Percentiles rank a stretch among this genome's conserved stretches.
Evolutionary conservation across 2,888 invertebrate genomes (phyloP).

Genomic region (Stenurella melanura): DNA sequence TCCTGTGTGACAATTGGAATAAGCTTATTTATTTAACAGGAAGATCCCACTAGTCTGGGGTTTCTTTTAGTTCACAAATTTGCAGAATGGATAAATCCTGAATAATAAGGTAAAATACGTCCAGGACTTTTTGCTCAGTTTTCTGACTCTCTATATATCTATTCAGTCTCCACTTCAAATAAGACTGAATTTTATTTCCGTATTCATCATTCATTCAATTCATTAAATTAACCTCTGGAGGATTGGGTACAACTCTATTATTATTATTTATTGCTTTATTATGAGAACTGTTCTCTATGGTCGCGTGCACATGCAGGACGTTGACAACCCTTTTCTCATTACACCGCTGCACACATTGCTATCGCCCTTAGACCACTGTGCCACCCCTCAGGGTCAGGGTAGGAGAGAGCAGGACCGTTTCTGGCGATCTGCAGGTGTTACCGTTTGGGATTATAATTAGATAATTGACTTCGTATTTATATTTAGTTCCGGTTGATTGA

Average conservation of each 20-base stretch:
- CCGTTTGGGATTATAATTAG: no score
- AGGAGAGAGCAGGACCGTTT: conserved; percentile 20
- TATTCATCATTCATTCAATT: conserved; percentile 20
- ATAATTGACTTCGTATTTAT: no score
- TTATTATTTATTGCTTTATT: conserved; percentile 52
- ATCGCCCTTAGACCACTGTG: conserved; percentile 29
- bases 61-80: conserved; percentile 9
- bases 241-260: conserved; percentile 40
- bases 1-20: not conserved
- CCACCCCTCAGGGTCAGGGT: conserved; percentile 20
- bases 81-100: conserved; percentile 1
- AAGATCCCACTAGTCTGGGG: not conserved
- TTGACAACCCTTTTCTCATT: conserved; percentile 41
- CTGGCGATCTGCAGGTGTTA: not conserved
- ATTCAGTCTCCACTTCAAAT: conserved; percentile 13
- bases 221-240: conserved; percentile 22
- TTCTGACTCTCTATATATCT: not conserved
- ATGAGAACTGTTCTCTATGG: conserved; percentile 36
- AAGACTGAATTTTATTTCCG: conserved; percentile 14
- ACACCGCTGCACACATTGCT: conserved; percentile 34
- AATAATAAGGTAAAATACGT: not conserved
- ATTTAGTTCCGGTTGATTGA: no score
- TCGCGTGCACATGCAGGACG: conserved; percentile 41
- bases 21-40: conserved; percentile 6
- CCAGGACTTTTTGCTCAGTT: not conserved